Evolutionary conservation across 92 coral and sea anemone genomes (phyloP), one percentile per base, ranked within the genome.

Genomic region (Epizoanthus rinbou): DNA sequence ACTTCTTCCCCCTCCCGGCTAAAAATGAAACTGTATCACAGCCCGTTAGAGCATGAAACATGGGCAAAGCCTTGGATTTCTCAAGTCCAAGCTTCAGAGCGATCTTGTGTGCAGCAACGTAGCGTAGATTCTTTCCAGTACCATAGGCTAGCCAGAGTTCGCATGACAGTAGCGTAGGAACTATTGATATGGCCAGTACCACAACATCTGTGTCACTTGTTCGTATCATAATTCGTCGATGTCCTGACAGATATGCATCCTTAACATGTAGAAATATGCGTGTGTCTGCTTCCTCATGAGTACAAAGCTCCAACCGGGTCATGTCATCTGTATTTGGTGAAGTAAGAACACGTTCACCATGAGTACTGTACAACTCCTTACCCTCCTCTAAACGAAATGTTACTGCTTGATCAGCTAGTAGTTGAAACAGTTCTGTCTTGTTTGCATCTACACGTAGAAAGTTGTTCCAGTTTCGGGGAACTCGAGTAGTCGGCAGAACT

Each of bases 221-320:
- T 16, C 59, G 58, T 64, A 82, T 69, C 79, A 82, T 25, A 16
- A 58, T 73, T 23, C 82, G 63, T 19, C n/a, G 80, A 50, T 74
- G 82, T 9, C 81, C 50, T 24, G 79, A 37, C 33, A 47, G 35
- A 74, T 23, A 43, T 19, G 80, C 88, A 85, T 85, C 88, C 19
- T 54, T 24, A 5, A 37, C 88, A 23, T 69, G 87, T 25, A 84
- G 57, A 47, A 84, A 22, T 24, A 75, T 64, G 60, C 43, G 69
- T 4, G 83, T 84, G 60, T 84, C 87, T 15, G 83, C 83, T 22
- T 75, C 87, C 54, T 65, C 87, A 5, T 84, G 84, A 57, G 24
- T 68, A 63, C 84, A 85, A 1, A 79, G 84, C 71, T 53, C 84
- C 68, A 85, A 75, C 16, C 14, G 39, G 19, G 41, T 18, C 54